phyloP scores from a whole-genome alignment of 2,113 vertebrate genomes.

The Tretioscincus oriximinensis region DNA sequence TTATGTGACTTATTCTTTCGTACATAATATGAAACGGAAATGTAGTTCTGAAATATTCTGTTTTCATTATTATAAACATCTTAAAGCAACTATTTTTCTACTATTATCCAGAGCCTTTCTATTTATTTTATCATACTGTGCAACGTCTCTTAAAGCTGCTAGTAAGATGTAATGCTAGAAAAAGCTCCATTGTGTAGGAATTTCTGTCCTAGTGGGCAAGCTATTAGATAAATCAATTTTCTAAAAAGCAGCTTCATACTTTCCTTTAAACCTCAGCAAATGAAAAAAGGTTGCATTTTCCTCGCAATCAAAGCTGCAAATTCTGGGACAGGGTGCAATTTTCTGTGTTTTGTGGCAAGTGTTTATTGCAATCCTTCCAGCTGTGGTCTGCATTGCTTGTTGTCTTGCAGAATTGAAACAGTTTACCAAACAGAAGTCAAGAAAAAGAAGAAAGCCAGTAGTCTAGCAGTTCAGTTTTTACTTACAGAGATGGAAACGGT shows the following conservation, averaged over 20 bases:
- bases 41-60: too few species aligned
- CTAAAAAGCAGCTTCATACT: not conserved
- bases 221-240: too few species aligned
- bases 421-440: slow-evolving; percentile 66
- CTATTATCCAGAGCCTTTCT: too few species aligned
- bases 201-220: too few species aligned
- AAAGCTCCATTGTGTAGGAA: too few species aligned
- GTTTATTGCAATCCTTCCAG: not conserved
- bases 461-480: slow-evolving; percentile 74
- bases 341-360: not conserved
- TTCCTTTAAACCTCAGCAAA: not conserved
- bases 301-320: not conserved
- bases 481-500: slow-evolving; percentile 81
- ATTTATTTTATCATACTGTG: too few species aligned
- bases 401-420: slow-evolving; percentile 70
- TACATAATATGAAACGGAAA: too few species aligned
- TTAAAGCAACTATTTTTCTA: too few species aligned
- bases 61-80: too few species aligned
- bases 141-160: too few species aligned
- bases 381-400: slow-evolving; percentile 3
- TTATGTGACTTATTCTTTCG: too few species aligned
- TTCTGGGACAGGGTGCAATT: not conserved
- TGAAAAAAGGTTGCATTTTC: not conserved
- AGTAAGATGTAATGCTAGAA: too few species aligned
- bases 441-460: slow-evolving; percentile 67